Evolutionary conservation across 2,113 vertebrate genomes (phyloP).

Genomic region (Cranoglanis bouderius): DNA sequence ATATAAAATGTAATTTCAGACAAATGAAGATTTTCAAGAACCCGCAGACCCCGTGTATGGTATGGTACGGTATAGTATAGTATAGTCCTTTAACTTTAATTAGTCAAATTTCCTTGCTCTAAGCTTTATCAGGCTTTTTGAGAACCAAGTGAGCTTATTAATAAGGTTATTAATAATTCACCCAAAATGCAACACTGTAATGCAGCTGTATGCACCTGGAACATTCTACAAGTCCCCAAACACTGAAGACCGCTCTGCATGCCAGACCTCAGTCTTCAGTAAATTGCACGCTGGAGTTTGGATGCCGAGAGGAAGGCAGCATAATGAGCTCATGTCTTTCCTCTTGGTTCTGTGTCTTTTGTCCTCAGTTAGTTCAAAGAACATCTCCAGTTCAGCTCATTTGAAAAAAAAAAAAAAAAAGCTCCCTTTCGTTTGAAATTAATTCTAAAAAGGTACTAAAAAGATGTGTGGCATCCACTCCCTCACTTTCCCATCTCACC

Average conservation of each 20-base stretch:
- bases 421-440: constrained; percentile 65
- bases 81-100: neutral
- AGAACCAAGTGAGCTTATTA: neutral
- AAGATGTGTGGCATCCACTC: constrained; percentile 46
- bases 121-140: neutral
- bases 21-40: no score
- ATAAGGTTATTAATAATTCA: neutral
- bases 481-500: constrained; percentile 31
- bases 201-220: neutral
- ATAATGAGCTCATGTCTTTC: constrained; percentile 29
- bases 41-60: no score
- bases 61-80: neutral
- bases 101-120: neutral
- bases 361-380: constrained; percentile 66
- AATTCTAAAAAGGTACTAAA: constrained; percentile 48
- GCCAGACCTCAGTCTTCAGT: neutral
- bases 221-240: no score
- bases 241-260: constrained; percentile 10
- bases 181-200: neutral
- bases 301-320: constrained; percentile 10
- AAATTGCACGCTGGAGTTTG: constrained; percentile 10
- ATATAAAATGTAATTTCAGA: no score
- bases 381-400: constrained; percentile 50
- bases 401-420: constrained; percentile 61
- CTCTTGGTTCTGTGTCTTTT: constrained; percentile 51